Conservation (phyloP, 2,113 vertebrate species). For the Microcebus ravelobensis region DNA sequence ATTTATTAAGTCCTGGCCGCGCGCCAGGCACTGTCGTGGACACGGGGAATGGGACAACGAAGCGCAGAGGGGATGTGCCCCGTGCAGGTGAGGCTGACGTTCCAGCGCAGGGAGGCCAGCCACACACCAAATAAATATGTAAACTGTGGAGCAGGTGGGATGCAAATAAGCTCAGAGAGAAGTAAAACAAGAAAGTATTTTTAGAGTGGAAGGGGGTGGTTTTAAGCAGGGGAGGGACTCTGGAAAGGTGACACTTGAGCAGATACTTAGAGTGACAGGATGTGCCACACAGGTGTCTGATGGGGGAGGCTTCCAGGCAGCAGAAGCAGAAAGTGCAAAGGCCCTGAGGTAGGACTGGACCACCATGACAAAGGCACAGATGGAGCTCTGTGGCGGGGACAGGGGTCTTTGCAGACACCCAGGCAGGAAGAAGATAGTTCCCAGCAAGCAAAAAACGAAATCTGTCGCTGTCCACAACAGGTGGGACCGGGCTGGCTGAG, state of each 20-base stretch:
- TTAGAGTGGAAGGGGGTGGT: neutral
- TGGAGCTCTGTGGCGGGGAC: neutral
- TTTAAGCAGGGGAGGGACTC: neutral
- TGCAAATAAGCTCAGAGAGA: neutral
- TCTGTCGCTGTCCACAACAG: neutral
- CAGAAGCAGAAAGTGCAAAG: neutral
- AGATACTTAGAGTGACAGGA: neutral
- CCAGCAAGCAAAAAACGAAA: neutral
- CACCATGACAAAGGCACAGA: neutral
- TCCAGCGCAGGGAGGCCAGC: neutral
- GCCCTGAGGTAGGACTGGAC: neutral
- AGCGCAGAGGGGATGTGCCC: neutral
- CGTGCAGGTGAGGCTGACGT: accelerated
- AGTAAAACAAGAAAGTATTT: neutral
- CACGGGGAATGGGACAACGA: neutral
- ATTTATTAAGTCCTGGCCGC: neutral
- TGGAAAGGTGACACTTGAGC: neutral
- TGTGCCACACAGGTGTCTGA: too few relatives aligned
- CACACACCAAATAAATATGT: neutral
- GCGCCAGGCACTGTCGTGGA: neutral
- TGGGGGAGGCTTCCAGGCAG: too few relatives aligned
- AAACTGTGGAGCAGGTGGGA: neutral
- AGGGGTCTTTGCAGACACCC: neutral
- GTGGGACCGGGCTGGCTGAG: neutral
- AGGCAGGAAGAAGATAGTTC: accelerated